Evolutionary conservation across 2,797 vertebrate genomes (phyloP), one percentile per base, ranked within the genome.

Genomic region (Notamacropus eugenii): DNA sequence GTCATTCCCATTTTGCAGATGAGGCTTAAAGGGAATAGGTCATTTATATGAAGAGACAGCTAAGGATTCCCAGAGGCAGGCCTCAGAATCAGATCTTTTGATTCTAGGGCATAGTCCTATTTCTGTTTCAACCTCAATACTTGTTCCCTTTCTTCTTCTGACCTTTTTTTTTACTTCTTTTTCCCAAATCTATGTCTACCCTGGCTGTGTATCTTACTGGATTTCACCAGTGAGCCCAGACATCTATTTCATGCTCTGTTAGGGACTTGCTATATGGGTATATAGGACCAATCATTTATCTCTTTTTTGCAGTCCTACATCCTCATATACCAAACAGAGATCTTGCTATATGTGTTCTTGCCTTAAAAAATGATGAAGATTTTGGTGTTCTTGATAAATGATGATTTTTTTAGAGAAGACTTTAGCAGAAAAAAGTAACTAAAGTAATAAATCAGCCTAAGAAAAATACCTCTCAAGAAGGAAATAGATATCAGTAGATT

Each of bases 1-100:
- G 31, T 34, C 62, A 93, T 59, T 10, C 22, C 1, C 62, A 46
- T 94, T 96, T 95, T 95, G 96, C 95, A 96, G 93, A 55, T 57
- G 56, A 96, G 34, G 5, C 28, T 95, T 93, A 92, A 12, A 95
- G 57, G 87, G 92, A 34, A 5, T 93, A 67, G 16, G n/a, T 40
- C 67, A 56, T 11, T 92, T 55, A 0, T 54, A 56, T 56, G 50
- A 94, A 92, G 19, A 91, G 92, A 67, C 2, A 55, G 31, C 93
- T 90, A 92, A 62, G 50, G 96, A 96, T n/a, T 74, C 12, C 57
- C 94, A 28, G 40, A 93, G 62, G 0, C 1, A 93, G 93, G 62
- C 92, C 62, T 87, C 92, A 90, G 95, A 96, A 62, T 0, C 22
- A 67, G 27, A 40, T 10, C 62, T 62, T 87, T 31, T 52, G 94